phyloP scores from a whole-genome alignment of 2,797 vertebrate species.

The Spondyliosoma cantharus region DNA sequence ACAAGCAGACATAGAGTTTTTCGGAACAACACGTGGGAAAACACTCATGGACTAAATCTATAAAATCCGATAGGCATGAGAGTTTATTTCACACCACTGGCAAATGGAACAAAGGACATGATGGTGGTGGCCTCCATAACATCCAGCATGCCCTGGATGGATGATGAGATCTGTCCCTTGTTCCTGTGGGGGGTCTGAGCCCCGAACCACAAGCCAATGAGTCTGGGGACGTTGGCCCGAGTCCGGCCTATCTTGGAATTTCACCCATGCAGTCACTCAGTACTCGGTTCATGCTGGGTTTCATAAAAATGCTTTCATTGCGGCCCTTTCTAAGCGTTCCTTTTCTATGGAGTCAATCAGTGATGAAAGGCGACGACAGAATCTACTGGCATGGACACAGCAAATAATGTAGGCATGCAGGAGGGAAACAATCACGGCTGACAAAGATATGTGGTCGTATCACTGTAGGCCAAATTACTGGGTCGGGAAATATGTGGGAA shows the following conservation, averaged over 20 bases:
- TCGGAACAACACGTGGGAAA: constrained; percentile 4
- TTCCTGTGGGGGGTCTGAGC: constrained; percentile 33
- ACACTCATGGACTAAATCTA: constrained; percentile 13
- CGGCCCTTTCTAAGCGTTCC: constrained; percentile 38
- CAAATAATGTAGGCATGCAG: constrained; percentile 29
- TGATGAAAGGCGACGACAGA: constrained; percentile 53
- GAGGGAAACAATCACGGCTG: constrained; percentile 39
- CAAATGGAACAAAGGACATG: constrained; percentile 23
- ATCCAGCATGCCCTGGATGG: constrained; percentile 27
- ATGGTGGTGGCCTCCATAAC: constrained; percentile 4
- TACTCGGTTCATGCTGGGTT: constrained; percentile 54
- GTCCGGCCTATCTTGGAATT: constrained; percentile 56
- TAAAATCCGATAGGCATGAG: constrained; percentile 24
- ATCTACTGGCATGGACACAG: constrained; percentile 42
- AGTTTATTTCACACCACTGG: constrained; percentile 1
- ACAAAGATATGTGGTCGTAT: constrained; percentile 14
- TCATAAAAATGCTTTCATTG: constrained; percentile 56
- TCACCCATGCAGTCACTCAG: constrained; percentile 50
- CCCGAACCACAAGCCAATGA: constrained; percentile 55
- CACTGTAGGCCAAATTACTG: background rate
- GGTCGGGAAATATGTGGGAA: constrained; percentile 9
- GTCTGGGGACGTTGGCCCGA: constrained; percentile 73
- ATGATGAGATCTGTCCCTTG: constrained; percentile 18
- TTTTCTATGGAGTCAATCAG: constrained; percentile 45
- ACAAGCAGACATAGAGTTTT: background rate